Base-by-base conservation (phyloP, 2,888 invertebrate genomes). In the Cryptus viduatorius region DNA sequence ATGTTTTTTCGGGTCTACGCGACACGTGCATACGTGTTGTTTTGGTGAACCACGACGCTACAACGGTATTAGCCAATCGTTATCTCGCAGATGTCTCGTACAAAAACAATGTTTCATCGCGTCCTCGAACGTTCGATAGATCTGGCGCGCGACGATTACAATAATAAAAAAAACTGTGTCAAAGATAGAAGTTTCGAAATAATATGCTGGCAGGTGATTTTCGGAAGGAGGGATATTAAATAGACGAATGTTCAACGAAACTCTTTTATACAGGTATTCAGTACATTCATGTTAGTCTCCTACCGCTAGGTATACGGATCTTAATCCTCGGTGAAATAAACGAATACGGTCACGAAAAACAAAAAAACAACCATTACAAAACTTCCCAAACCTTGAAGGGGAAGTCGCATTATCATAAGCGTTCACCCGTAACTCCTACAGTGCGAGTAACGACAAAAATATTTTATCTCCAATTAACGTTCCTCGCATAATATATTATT, bases 241-340 rank as follows among this genome's bases (percentile, higher is more conserved):
- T 71, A 77, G 64, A 71, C 65, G 69, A 65, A 56, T 61, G n/a
- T 86, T 86, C 86, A 86, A 85, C 85, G 79, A 87, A 82, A 81
- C 77, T 64, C 77, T 85, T 89, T 90, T 90, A 90, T 89, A 89
- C 90, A 91, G 88, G 61, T 91, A 48, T 76, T 90, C 90, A 88
- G 88, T 91, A 90, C 90, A 90, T 90, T 89, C 75, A 89, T 85
- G 79, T 89, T 88, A 84, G 77, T 78, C 31, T 76, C 50, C 37
- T 82, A 79, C 69, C 68, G 75, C 83, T 86, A 84, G 8, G 4
- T 37, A 8, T 65, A 83, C 79, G 84, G 77, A 79, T 69, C 61
- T 67, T 50, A 73, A 71, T 82, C 61, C 64, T 76, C 65, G 79
- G 77, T 83, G 71, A 82, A 84, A 56, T 53, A 77, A 79, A 78